phyloP scores from a whole-genome alignment of 2,797 vertebrate genomes.

The Cacajao melanocephalus region DNA sequence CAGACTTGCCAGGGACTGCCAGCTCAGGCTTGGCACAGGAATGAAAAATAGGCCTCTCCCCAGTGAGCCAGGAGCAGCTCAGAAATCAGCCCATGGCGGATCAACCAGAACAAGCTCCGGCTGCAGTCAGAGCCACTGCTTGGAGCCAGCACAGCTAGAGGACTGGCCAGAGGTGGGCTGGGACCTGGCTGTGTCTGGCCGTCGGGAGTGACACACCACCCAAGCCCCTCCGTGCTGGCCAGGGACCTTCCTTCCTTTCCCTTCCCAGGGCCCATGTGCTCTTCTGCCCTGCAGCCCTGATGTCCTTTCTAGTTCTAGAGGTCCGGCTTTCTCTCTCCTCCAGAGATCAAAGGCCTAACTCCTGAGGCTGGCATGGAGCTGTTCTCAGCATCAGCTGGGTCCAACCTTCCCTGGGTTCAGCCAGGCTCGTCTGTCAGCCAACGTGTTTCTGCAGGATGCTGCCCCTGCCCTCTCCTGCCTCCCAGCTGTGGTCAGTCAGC shows the following conservation, averaged over 20 bases:
- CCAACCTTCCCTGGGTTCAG: background rate
- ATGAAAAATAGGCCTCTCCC: background rate
- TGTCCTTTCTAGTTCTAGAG: background rate
- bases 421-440: background rate
- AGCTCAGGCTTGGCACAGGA: background rate
- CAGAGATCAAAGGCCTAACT: background rate
- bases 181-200: background rate
- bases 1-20: conserved; percentile 7
- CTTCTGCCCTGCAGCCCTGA: background rate
- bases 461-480: background rate
- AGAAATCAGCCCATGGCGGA: background rate
- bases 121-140: background rate
- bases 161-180: background rate
- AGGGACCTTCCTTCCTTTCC: background rate
- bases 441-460: background rate
- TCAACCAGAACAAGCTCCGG: background rate
- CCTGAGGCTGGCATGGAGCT: background rate
- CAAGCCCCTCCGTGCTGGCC: accelerated
- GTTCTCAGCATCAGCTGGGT: background rate
- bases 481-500: background rate
- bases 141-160: accelerated
- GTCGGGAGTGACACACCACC: accelerated
- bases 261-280: background rate
- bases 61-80: background rate
- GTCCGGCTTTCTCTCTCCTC: background rate